Conservation (phyloP, 2,888 invertebrate genomes). For the Tachina grossa region DNA sequence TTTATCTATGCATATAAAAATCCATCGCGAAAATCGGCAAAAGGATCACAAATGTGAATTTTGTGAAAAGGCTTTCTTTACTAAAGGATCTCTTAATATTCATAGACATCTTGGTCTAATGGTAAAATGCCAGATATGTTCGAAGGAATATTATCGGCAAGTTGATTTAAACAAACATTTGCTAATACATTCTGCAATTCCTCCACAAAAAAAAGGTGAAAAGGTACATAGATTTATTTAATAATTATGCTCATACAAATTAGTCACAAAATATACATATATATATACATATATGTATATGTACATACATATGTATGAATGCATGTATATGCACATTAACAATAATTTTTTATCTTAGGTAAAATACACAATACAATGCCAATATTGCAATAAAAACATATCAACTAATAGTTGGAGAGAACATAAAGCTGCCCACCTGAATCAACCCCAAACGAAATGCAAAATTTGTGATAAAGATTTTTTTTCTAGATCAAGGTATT, state of each 20-base stretch:
- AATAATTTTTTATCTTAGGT: too few species aligned
- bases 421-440: too few species aligned
- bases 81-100: constrained; percentile 71
- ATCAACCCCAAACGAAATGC: too few species aligned
- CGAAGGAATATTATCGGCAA: constrained; percentile 56
- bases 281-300: too few species aligned
- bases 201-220: neutral
- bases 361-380: too few species aligned
- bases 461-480: too few species aligned
- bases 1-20: constrained; percentile 68
- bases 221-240: constrained; percentile 4
- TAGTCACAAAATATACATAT: neutral
- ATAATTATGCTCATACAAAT: neutral
- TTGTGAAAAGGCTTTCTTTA: constrained; percentile 71
- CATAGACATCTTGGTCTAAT: constrained; percentile 66
- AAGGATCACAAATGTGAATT: constrained; percentile 66
- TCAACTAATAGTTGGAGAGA: too few species aligned
- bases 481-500: too few species aligned
- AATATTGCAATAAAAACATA: too few species aligned
- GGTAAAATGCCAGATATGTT: constrained; percentile 45
- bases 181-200: constrained; percentile 19
- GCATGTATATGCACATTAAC: too few species aligned
- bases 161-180: constrained; percentile 55
- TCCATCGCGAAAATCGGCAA: constrained; percentile 71
- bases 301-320: too few species aligned